Evolutionary conservation across 2,888 invertebrate species (phyloP), one percentile per base, ranked within the genome.

Genomic region (Yponomeuta sedellus): DNA sequence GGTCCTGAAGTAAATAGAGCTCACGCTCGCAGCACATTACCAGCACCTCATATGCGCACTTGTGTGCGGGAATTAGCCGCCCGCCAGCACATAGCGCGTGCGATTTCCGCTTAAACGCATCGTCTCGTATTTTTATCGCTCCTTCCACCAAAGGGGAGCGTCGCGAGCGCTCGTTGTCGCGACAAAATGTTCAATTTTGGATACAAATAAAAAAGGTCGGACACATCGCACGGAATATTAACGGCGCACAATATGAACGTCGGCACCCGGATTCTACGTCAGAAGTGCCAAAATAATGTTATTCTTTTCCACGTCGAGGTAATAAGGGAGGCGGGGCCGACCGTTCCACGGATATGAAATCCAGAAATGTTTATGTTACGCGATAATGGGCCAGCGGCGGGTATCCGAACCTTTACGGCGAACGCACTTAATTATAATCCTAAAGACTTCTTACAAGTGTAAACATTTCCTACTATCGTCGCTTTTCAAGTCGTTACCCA

Each of bases 181-280:
- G 82, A 90, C 91, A 89, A 90, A 91, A 89, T 88, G 89, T 89
- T 88, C 90, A 90, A 90, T 89, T 91, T 90, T 89, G 88, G 90
- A 90, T 89, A 89, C 89, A 89, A 91, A 91, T 90, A 89, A 90
- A 91, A 91, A 90, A 91, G 91, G 90, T 88, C 88, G 86, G 88
- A 89, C 88, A 87, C 86, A 81, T 80, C 78, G 88, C 81, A 74
- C 85, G 81, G 91, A 89, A 90, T 91, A 90, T 89, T 91, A 91
- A 91, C 89, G 84, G 88, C 86, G 78, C 83, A 85, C 88, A 91
- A 90, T 89, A 91, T 89, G 87, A 89, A 89, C 88, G 87, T 81
- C 85, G 85, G 85, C 86, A 85, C 89, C 88, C 89, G 89, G 82
- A 83, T 85, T 88, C 80, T 85, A 83, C 88, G 87, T 90, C 90